A percentile compares a stretch with the other conserved stretches of the same genome.
Conservation (phyloP, 2,888 invertebrate species). For the Torymus tubicola region DNA sequence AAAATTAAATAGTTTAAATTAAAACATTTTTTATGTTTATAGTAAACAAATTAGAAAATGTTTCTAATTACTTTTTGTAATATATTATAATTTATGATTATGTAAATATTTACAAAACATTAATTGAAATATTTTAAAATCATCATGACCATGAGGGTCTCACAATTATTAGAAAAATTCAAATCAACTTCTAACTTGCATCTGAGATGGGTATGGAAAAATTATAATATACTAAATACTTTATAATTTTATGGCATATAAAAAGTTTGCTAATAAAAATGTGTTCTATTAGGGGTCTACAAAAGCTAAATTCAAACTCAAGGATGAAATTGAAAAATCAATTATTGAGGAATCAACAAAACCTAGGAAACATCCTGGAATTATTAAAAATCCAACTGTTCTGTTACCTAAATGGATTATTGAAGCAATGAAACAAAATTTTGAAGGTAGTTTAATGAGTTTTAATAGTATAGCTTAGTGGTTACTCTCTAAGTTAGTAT, state of each 20-base stretch:
- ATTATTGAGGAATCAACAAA: slow-evolving; percentile 79
- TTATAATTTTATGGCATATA: not conserved
- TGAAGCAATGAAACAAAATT: slow-evolving; percentile 78
- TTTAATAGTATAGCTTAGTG: slow-evolving; percentile 9
- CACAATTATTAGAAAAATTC: slow-evolving; percentile 21
- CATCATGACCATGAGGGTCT: slow-evolving; percentile 1
- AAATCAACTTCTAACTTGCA: slow-evolving; percentile 27
- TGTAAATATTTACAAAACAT: not conserved
- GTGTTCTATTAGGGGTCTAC: slow-evolving; percentile 66
- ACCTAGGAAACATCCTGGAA: slow-evolving; percentile 86
- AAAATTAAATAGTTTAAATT: not conserved
- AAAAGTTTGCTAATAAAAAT: not conserved
- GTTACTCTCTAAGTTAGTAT: slow-evolving; percentile 1
- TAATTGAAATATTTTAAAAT: not conserved
- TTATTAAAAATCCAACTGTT: slow-evolving; percentile 78
- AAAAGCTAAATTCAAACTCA: slow-evolving; percentile 76
- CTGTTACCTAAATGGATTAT: slow-evolving; percentile 81
- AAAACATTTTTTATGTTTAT: not conserved
- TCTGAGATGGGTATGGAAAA: slow-evolving; percentile 53
- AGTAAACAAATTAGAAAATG: not conserved
- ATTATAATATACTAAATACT: not conserved
- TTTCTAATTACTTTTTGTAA: not conserved
- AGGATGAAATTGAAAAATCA: slow-evolving; percentile 77
- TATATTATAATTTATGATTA: not conserved
- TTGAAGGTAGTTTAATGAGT: slow-evolving; percentile 74